These are phyloP conservation scores for Scaptodrosophila latifasciaeformis DNA, from an alignment of 2,888 invertebrate genomes.

Conservation along the genomic window DNA sequence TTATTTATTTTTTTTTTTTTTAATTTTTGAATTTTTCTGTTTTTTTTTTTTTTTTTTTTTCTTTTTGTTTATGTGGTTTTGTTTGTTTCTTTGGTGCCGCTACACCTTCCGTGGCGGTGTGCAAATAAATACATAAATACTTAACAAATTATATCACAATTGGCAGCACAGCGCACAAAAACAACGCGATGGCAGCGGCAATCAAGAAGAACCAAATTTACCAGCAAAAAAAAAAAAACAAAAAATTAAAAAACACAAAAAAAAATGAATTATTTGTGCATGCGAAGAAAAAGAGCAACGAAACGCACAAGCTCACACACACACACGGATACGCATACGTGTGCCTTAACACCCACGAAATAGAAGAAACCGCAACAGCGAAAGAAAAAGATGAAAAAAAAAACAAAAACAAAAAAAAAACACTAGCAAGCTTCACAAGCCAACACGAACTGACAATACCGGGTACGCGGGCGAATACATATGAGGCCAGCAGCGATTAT, in stretches of 20 bases:
- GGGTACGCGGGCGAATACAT: conserved; percentile 13
- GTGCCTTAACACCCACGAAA: not conserved
- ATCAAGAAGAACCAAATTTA: conserved; percentile 29
- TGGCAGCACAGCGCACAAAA: conserved; percentile 11
- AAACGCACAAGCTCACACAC: conserved; percentile 15
- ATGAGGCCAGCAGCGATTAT: conserved; percentile 33
- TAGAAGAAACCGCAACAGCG: conserved; percentile 20
- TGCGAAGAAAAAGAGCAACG: conserved; percentile 3
- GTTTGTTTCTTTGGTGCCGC: not conserved
- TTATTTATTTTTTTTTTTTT: too few relatives aligned
- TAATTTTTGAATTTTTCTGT: too few relatives aligned
- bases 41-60: not conserved
- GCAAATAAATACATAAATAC: conserved; percentile 53
- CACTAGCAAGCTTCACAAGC: conserved; percentile 57
- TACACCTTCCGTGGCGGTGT: not conserved
- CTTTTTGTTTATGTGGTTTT: conserved; percentile 2
- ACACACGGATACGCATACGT: not conserved
- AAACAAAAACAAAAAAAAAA: conserved; percentile 35
- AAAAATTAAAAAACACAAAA: not conserved
- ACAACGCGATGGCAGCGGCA: conserved; percentile 32
- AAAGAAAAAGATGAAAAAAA: conserved; percentile 15
- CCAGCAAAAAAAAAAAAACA: conserved; percentile 32
- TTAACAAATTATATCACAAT: conserved; percentile 66
- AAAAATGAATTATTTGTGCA: too few relatives aligned
- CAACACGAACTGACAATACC: conserved; percentile 60